Conservation (phyloP, 2,113 vertebrate genomes). For the Sapayoa aenigma region DNA sequence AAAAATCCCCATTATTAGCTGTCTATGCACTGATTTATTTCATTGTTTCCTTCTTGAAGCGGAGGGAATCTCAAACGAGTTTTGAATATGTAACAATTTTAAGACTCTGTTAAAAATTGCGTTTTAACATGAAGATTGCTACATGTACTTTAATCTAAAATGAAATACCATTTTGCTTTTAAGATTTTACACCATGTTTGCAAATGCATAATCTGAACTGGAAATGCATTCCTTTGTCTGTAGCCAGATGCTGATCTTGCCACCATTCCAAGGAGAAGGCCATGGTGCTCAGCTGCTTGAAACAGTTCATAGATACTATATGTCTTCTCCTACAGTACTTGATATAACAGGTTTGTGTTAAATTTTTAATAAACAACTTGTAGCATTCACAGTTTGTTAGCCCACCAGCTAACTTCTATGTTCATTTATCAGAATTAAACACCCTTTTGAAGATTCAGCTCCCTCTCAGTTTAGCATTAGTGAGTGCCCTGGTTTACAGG, state of each 20-base stretch:
- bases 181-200: background rate
- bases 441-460: conserved; percentile 34
- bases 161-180: background rate
- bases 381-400: background rate
- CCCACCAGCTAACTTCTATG: background rate
- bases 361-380: background rate
- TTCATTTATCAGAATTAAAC: conserved; percentile 12
- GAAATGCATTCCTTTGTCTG: conserved; percentile 52
- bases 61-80: conserved; percentile 41
- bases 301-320: conserved; percentile 94
- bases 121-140: background rate
- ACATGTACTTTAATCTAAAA: background rate
- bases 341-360: conserved; percentile 91
- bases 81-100: conserved; percentile 55
- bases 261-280: conserved; percentile 98
- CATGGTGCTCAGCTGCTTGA: conserved; percentile 97
- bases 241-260: conserved; percentile 98
- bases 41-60: conserved; percentile 64
- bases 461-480: conserved; percentile 29
- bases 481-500: background rate
- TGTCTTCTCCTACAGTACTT: conserved; percentile 87
- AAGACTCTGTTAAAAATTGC: background rate
- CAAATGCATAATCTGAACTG: conserved; percentile 33
- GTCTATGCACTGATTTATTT: conserved; percentile 70
- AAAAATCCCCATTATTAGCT: conserved; percentile 71